phyloP scores from a whole-genome alignment of 2,888 invertebrate species.

The Hydriomena furcata region DNA sequence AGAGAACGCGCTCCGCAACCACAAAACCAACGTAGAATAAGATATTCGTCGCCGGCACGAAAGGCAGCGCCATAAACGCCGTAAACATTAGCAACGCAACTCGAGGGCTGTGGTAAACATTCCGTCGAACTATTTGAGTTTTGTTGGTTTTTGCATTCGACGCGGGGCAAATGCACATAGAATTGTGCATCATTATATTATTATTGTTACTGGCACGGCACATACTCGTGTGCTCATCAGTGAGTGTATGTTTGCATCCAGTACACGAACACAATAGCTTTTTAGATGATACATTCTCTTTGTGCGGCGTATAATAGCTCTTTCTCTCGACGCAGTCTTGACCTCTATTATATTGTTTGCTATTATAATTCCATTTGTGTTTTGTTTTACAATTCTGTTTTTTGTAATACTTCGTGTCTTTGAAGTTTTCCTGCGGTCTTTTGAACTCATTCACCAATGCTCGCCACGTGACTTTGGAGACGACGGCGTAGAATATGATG shows the following conservation, averaged over 20 bases:
- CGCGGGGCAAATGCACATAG: slow-evolving; percentile 72
- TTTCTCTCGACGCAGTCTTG: slow-evolving; percentile 71
- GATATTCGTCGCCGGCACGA: slow-evolving; percentile 97
- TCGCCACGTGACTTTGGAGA: slow-evolving; percentile 71
- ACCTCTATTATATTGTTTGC: slow-evolving; percentile 67
- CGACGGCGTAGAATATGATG: slow-evolving; percentile 87
- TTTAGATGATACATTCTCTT: slow-evolving; percentile 66
- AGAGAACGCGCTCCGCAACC: slow-evolving; percentile 97
- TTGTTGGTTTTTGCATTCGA: slow-evolving; percentile 59
- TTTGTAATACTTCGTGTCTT: slow-evolving; percentile 68
- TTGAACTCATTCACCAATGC: slow-evolving; percentile 65
- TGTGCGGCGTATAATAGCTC: slow-evolving; percentile 64
- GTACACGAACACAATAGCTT: slow-evolving; percentile 83
- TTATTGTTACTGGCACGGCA: slow-evolving; percentile 90
- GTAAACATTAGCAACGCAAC: slow-evolving; percentile 84
- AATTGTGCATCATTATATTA: slow-evolving; percentile 83
- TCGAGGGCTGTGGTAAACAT: slow-evolving; percentile 67
- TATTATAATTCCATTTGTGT: slow-evolving; percentile 73
- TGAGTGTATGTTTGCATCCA: slow-evolving; percentile 86
- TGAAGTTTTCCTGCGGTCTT: slow-evolving; percentile 60
- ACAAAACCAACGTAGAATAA: slow-evolving; percentile 99
- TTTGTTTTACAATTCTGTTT: slow-evolving; percentile 70
- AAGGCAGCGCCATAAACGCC: slow-evolving; percentile 94
- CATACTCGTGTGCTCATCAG: slow-evolving; percentile 86
- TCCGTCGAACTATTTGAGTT: slow-evolving; percentile 53